Percentiles rank a stretch among this genome's conserved stretches.
Evolutionary conservation across 1,140 invertebrate genomes (phyloP).

Genomic region (Dendrolimus kikuchii): DNA sequence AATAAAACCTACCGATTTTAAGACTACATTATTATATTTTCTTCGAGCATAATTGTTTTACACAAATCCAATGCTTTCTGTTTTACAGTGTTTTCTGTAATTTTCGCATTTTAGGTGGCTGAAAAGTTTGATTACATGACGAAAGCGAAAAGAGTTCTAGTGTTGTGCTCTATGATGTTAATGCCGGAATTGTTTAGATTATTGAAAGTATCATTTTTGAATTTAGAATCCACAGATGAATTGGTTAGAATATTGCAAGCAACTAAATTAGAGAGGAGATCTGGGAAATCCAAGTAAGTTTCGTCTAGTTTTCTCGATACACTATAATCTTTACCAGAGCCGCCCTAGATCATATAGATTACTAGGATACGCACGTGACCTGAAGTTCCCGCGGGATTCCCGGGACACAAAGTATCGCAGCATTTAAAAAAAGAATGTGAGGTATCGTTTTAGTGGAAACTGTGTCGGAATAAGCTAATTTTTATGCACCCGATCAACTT

Average conservation of each 20-base stretch:
- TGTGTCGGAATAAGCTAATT: no score
- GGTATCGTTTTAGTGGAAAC: no score
- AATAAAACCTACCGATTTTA: no score
- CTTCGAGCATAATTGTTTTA: no score
- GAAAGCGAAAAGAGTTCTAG: slow-evolving; percentile 28
- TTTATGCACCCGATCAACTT: no score
- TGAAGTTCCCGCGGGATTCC: no score
- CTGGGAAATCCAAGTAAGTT: slow-evolving; percentile 22
- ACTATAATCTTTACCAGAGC: background rate
- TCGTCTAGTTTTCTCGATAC: background rate
- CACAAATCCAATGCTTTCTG: no score
- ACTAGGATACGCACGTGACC: no score
- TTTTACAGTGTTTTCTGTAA: background rate
- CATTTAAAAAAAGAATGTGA: no score
- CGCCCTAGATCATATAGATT: no score
- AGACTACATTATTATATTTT: no score
- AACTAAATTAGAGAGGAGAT: slow-evolving; percentile 37
- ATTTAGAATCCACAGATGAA: slow-evolving; percentile 28
- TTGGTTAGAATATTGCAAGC: slow-evolving; percentile 36
- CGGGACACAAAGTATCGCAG: no score
- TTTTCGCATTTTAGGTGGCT: slow-evolving; percentile 44
- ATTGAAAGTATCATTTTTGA: slow-evolving; percentile 41
- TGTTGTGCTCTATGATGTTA: slow-evolving; percentile 39
- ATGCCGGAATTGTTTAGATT: slow-evolving; percentile 31
- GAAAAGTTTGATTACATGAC: slow-evolving; percentile 53